These are phyloP conservation scores for Tridacna gigas DNA, from an alignment of 2,888 invertebrate genomes.

Conservation along the genomic window DNA sequence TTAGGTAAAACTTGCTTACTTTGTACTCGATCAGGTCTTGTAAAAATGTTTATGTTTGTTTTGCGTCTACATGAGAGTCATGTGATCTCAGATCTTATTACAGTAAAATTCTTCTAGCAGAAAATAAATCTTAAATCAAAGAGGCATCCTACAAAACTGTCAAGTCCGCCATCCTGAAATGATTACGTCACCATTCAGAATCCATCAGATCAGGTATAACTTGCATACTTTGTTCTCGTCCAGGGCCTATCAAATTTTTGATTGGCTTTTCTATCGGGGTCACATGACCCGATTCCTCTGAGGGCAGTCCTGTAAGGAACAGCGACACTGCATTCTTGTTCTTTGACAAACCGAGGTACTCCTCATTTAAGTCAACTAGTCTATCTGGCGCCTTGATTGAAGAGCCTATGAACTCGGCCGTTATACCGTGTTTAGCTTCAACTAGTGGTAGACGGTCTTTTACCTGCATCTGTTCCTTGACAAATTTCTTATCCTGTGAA, in stretches of 20 bases:
- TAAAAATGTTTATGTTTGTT: not conserved
- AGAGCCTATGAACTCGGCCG: slow-evolving; percentile 51
- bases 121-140: too few relatives aligned
- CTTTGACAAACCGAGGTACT: slow-evolving; percentile 20
- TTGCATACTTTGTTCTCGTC: not conserved
- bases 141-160: too few relatives aligned
- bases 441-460: slow-evolving; percentile 27
- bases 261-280: slow-evolving; percentile 28
- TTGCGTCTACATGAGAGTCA: not conserved
- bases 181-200: slow-evolving; percentile 31
- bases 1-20: not conserved
- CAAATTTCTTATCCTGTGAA: slow-evolving; percentile 66
- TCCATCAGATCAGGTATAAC: slow-evolving; percentile 18
- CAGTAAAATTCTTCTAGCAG: too few relatives aligned
- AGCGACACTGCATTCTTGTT: slow-evolving; percentile 31
- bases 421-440: slow-evolving; percentile 3
- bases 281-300: slow-evolving; percentile 3
- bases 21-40: not conserved
- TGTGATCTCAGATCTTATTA: too few relatives aligned
- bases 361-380: slow-evolving; percentile 39
- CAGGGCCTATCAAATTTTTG: slow-evolving; percentile 1
- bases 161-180: not conserved
- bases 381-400: slow-evolving; percentile 10
- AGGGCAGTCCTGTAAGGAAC: slow-evolving; percentile 36
- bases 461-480: slow-evolving; percentile 67